These are phyloP conservation scores for Cepaea hortensis DNA, from an alignment of 2,888 invertebrate species.

Conservation along the genomic window DNA sequence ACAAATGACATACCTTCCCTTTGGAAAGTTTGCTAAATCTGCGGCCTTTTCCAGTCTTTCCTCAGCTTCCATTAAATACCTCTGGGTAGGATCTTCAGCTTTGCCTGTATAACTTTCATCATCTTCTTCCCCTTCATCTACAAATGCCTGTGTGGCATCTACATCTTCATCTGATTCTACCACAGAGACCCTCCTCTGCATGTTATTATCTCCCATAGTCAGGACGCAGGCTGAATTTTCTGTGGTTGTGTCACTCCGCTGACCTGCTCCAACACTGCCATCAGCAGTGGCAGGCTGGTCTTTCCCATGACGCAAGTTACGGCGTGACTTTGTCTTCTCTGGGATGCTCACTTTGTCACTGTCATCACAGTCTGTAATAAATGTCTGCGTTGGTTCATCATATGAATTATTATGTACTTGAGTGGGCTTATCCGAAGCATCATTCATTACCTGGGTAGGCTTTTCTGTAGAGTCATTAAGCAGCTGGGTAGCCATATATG, in stretches of 20 bases:
- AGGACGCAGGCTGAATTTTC: too few relatives aligned
- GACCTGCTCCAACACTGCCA: background rate
- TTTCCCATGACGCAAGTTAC: background rate
- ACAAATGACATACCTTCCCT: too few relatives aligned
- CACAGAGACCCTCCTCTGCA: slow-evolving; percentile 3
- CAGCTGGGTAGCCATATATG: too few relatives aligned
- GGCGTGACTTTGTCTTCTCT: background rate
- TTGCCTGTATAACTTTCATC: background rate
- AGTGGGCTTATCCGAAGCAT: too few relatives aligned
- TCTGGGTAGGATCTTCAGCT: slow-evolving; percentile 6
- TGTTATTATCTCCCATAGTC: background rate
- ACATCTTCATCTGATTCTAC: slow-evolving; percentile 1
- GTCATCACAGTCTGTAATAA: background rate
- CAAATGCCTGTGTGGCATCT: slow-evolving; percentile 44
- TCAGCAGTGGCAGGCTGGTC: background rate
- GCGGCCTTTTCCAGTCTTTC: slow-evolving; percentile 10
- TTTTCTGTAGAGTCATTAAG: too few relatives aligned
- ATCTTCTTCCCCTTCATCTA: slow-evolving; percentile 8
- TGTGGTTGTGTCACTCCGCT: too few relatives aligned
- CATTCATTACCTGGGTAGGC: too few relatives aligned
- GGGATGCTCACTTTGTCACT: background rate
- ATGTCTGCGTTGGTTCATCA: background rate
- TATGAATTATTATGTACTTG: too few relatives aligned
- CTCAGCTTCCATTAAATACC: background rate
- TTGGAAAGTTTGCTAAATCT: background rate